Conservation (phyloP, 2,888 invertebrate species). For the Microplitis manilae region DNA sequence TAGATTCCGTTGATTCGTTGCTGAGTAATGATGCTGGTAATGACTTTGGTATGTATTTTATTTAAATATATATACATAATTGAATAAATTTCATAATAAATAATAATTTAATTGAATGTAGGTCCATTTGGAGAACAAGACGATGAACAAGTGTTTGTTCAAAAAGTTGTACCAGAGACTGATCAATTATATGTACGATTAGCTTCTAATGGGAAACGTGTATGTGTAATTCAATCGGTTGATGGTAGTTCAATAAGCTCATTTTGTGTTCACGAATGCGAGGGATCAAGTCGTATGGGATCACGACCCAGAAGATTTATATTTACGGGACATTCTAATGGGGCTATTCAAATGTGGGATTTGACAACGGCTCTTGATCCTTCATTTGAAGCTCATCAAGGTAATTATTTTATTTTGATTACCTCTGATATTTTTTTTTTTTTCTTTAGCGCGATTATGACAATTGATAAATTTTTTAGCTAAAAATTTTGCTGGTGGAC, state of each 20-base stretch:
- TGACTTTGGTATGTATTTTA: slow-evolving; percentile 72
- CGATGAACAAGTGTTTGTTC: slow-evolving; percentile 97
- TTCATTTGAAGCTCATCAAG: slow-evolving; percentile 73
- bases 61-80: not conserved
- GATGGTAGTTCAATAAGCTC: slow-evolving; percentile 95
- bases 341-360: slow-evolving; percentile 98
- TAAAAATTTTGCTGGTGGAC: slow-evolving; percentile 85
- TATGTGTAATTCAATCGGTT: slow-evolving; percentile 95
- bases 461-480: slow-evolving; percentile 65
- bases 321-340: slow-evolving; percentile 93
- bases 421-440: not conserved
- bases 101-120: slow-evolving; percentile 50
- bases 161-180: slow-evolving; percentile 97
- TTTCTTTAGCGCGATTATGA: not conserved
- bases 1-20: slow-evolving; percentile 80
- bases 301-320: slow-evolving; percentile 89
- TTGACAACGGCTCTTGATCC: slow-evolving; percentile 94
- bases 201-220: slow-evolving; percentile 95
- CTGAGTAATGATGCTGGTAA: slow-evolving; percentile 78
- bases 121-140: slow-evolving; percentile 98
- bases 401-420: slow-evolving; percentile 57
- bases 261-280: slow-evolving; percentile 98
- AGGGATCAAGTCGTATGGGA: slow-evolving; percentile 94
- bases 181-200: slow-evolving; percentile 94
- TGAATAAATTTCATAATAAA: not conserved